Evolutionary conservation across 2,888 invertebrate genomes (phyloP).

Genomic region (Napeogenes inachia): DNA sequence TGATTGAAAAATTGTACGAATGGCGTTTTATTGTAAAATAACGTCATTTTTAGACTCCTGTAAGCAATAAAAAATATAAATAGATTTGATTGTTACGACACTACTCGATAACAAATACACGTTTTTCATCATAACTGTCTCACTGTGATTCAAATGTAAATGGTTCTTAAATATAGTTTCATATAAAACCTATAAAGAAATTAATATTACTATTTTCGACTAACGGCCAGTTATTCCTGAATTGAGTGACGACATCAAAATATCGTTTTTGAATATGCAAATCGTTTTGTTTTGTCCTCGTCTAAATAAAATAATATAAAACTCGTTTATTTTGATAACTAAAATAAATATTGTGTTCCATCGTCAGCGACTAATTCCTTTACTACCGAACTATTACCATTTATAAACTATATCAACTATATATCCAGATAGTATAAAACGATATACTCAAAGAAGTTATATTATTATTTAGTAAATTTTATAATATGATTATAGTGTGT

Average conservation of each 20-base stretch:
- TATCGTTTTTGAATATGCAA: constrained; percentile 9
- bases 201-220: constrained; percentile 24
- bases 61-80: too few species aligned
- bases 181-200: constrained; percentile 16
- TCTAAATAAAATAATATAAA: too few species aligned
- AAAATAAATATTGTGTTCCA: too few species aligned
- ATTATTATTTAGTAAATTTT: too few species aligned
- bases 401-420: not conserved
- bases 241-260: constrained; percentile 8
- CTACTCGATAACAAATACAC: not conserved
- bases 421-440: not conserved
- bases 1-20: constrained; percentile 4
- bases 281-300: not conserved
- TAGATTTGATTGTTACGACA: too few species aligned
- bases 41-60: too few species aligned
- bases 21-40: not conserved
- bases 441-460: too few species aligned
- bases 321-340: too few species aligned
- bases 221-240: constrained; percentile 19
- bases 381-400: constrained; percentile 10
- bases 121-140: too few species aligned
- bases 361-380: not conserved
- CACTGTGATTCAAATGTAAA: too few species aligned
- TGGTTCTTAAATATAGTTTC: not conserved
- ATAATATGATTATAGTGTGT: too few species aligned